These are phyloP conservation scores for Heliconius himera DNA, from an alignment of 1,140 invertebrate genomes.

Conservation along the genomic window DNA sequence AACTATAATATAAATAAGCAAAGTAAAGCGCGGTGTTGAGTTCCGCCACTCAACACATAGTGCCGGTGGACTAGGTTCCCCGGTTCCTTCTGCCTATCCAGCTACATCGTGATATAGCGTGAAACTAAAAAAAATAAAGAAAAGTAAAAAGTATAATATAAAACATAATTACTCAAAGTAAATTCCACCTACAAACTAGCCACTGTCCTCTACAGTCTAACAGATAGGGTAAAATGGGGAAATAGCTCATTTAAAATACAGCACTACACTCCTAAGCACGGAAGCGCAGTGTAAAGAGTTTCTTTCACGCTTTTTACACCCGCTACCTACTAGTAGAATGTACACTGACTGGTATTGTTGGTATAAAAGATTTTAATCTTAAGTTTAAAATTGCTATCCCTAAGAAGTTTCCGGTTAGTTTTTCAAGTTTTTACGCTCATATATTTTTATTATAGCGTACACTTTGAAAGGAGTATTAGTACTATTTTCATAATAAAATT, in stretches of 20 bases:
- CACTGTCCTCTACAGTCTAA: slow-evolving; percentile 34
- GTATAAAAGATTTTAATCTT: slow-evolving; percentile 28
- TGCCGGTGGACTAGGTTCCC: too few species aligned
- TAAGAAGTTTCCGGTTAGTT: not conserved
- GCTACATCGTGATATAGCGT: too few species aligned
- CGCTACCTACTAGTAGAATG: slow-evolving; percentile 15
- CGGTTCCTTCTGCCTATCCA: too few species aligned
- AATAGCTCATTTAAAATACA: slow-evolving; percentile 48
- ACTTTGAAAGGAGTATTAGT: too few species aligned
- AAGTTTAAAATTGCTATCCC: slow-evolving; percentile 24
- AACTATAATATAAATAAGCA: too few species aligned
- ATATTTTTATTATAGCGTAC: too few species aligned
- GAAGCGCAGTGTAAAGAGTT: slow-evolving; percentile 41
- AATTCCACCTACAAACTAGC: slow-evolving; percentile 22
- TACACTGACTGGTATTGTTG: slow-evolving; percentile 30
- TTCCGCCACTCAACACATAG: too few species aligned
- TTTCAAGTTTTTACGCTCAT: too few species aligned
- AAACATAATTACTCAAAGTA: not conserved
- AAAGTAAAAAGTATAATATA: too few species aligned
- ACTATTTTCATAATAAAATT: not conserved
- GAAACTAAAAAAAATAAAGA: too few species aligned
- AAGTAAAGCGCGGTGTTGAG: too few species aligned
- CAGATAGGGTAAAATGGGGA: slow-evolving; percentile 36
- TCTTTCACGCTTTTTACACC: slow-evolving; percentile 41
- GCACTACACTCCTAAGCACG: slow-evolving; percentile 40